phyloP scores from a whole-genome alignment of 2,888 invertebrate genomes.

The Nomada goodeniana region DNA sequence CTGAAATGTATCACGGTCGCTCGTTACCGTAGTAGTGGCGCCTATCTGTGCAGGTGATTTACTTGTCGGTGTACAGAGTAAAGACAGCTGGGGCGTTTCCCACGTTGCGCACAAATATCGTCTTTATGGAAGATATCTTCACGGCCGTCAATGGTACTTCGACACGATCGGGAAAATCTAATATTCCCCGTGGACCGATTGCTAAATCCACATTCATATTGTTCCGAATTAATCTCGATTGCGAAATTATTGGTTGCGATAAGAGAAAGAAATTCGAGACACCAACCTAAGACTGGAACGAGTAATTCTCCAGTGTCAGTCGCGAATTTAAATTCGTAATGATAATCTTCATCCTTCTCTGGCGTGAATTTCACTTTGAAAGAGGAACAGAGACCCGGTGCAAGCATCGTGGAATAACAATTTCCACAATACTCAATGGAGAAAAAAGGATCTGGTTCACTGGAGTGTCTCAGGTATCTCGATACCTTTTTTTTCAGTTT shows the following conservation, averaged over 20 bases:
- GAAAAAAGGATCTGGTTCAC: constrained; percentile 86
- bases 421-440: constrained; percentile 84
- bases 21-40: not conserved
- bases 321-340: constrained; percentile 85
- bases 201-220: constrained; percentile 78
- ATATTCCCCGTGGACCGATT: constrained; percentile 86
- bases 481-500: constrained; percentile 83
- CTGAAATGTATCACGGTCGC: constrained; percentile 53
- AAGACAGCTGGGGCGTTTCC: constrained; percentile 85
- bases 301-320: constrained; percentile 86
- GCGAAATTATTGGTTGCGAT: no score
- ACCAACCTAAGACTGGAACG: constrained; percentile 87
- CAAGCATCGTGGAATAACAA: constrained; percentile 86
- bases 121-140: constrained; percentile 85
- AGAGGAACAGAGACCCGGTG: constrained; percentile 89
- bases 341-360: constrained; percentile 86
- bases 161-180: constrained; percentile 87
- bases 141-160: constrained; percentile 85
- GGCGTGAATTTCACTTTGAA: constrained; percentile 88
- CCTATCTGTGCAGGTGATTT: constrained; percentile 39
- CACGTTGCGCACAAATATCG: constrained; percentile 86
- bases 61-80: constrained; percentile 84
- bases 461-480: constrained; percentile 85
- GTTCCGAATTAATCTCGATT: not conserved
- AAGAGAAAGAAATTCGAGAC: not conserved